Base-by-base conservation (phyloP, 2,797 vertebrate species). In the Vipera latastei region DNA sequence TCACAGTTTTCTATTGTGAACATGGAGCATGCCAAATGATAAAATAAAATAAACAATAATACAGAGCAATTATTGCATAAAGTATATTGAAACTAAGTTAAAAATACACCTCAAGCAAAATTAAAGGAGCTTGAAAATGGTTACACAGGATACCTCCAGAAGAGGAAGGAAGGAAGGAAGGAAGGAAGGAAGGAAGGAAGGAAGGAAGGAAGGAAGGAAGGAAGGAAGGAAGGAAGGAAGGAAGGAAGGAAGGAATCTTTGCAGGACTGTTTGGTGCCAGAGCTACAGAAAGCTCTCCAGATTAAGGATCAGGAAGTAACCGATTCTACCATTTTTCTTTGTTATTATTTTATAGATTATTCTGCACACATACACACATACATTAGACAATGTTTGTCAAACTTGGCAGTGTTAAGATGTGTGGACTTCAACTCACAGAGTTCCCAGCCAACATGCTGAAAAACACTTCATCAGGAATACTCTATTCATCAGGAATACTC, bases 151-250 rank as follows among this genome's bases (percentile, higher is more conserved):
- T 89, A 22, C 18, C 73, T 22, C 73, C 18, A 78, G 38, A 22
- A 78, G 22, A 32, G 6, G 13, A 2, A 16, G 16, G 16, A 13
- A 1, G 2, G 69, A 13, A 18, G 0, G 63, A 2, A n/a, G 1
- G n/a, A 12, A n/a, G 14, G 65, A 6, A 69, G 14, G 13, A n/a
- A 32, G 4, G 14, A n/a, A 69, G 4, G 65, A n/a, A 69, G 12
- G 13, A 5, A 32, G 5, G 5, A 14, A 32, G 11, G 61, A 65
- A n/a, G 28, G 63, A 14, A 6, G 4, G 63, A n/a, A 5, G 59
- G 22, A 4, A 28, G 4, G 61, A 4, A 12, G 11, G 61, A 28
- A 5, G 59, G 22, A 4, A 28, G 4, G 61, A 4, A 12, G 11
- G 61, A 28, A 12, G 28, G 63, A 69, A 73, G 6, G n/a, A 38